Evolutionary conservation across 1,140 invertebrate genomes (phyloP).

Genomic region (Drosophila equinoxialis): DNA sequence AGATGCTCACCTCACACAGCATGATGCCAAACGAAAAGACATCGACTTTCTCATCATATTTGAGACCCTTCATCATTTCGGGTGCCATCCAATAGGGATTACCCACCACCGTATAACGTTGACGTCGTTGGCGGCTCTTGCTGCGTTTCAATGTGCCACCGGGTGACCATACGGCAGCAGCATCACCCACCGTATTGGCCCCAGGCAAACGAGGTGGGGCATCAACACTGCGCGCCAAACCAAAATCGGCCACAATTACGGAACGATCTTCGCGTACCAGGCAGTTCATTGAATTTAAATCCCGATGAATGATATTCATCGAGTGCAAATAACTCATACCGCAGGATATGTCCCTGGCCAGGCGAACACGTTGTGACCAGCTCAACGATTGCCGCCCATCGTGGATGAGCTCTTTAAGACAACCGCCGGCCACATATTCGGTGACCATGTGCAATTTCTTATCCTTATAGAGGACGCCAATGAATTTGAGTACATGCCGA

Average conservation of each 20-base stretch:
- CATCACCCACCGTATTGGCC: not conserved
- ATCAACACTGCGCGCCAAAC: constrained; percentile 93
- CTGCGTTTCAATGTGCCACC: constrained; percentile 83
- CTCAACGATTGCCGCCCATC: constrained; percentile 84
- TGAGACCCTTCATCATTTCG: constrained; percentile 98
- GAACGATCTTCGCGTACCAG: constrained; percentile 94
- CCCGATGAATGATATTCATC: constrained; percentile 97
- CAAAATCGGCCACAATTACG: constrained; percentile 97
- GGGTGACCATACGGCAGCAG: constrained; percentile 59
- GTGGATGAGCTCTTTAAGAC: constrained; percentile 92
- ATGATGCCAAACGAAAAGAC: constrained; percentile 99
- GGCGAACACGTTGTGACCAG: constrained; percentile 92
- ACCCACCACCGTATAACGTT: constrained; percentile 89
- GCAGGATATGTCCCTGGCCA: constrained; percentile 95
- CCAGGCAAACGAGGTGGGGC: constrained; percentile 82
- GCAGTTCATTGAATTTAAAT: constrained; percentile 98
- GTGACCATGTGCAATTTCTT: constrained; percentile 95
- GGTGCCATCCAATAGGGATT: constrained; percentile 99
- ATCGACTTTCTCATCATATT: constrained; percentile 98
- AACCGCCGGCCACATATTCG: constrained; percentile 95
- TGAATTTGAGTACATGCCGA: constrained; percentile 95
- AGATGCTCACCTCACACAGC: constrained; percentile 91
- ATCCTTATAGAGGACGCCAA: constrained; percentile 97
- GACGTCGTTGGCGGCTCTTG: constrained; percentile 83
- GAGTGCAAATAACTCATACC: constrained; percentile 97